Conservation (phyloP, 2,888 invertebrate genomes). For the Dastarcus helophoroides region DNA sequence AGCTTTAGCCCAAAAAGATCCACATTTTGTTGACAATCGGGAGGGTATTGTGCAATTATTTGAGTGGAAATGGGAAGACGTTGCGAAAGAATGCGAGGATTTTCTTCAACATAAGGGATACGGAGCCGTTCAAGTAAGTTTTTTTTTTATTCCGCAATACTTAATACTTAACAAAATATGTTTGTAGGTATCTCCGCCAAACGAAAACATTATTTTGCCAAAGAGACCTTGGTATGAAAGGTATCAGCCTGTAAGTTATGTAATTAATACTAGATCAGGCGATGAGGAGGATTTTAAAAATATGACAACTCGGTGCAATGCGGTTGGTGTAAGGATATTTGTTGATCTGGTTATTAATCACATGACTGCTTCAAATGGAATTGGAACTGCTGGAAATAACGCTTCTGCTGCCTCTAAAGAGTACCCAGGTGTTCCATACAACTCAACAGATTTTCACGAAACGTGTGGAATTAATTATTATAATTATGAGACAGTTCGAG, state of each 20-base stretch:
- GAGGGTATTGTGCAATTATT: constrained; percentile 63
- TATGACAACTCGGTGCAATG: constrained; percentile 73
- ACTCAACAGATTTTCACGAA: constrained; percentile 55
- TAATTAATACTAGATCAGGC: constrained; percentile 63
- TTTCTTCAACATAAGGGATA: constrained; percentile 64
- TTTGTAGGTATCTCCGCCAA: constrained; percentile 60
- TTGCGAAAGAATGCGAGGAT: constrained; percentile 67
- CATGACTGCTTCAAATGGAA: constrained; percentile 50
- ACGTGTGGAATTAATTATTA: constrained; percentile 56
- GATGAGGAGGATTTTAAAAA: constrained; percentile 55
- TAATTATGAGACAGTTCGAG: constrained; percentile 48
- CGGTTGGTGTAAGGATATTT: constrained; percentile 64
- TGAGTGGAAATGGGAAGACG: constrained; percentile 75
- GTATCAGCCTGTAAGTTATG: constrained; percentile 79
- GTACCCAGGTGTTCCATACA: constrained; percentile 54
- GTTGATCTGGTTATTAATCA: constrained; percentile 67
- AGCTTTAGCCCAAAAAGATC: constrained; percentile 39
- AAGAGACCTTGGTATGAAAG: constrained; percentile 78
- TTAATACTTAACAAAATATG: too few relatives aligned
- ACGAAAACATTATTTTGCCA: constrained; percentile 53
- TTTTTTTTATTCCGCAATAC: too few relatives aligned
- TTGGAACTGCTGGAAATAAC: constrained; percentile 48
- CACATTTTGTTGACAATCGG: constrained; percentile 45
- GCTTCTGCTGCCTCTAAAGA: constrained; percentile 37
- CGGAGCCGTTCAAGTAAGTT: constrained; percentile 63